Conservation (phyloP, 2,113 vertebrate genomes). For the Sminthopsis crassicaudata region DNA sequence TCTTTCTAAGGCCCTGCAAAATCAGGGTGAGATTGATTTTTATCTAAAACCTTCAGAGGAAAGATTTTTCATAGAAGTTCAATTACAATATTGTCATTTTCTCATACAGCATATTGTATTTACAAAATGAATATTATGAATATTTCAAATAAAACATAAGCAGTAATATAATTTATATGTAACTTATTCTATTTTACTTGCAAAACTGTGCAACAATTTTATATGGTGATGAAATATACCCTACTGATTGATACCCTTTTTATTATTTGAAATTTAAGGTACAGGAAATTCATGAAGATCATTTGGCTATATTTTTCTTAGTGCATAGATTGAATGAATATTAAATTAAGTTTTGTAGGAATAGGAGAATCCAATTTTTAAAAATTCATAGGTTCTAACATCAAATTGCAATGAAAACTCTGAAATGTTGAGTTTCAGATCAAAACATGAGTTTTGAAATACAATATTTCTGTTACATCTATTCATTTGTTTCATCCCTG, state of each 20-base stretch:
- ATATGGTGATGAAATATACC: slow-evolving; percentile 57
- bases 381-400: slow-evolving; percentile 48
- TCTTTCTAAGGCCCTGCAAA: slow-evolving; percentile 57
- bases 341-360: slow-evolving; percentile 59
- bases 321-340: slow-evolving; percentile 65
- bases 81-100: slow-evolving; percentile 77
- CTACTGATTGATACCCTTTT: slow-evolving; percentile 64
- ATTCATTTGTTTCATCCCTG: slow-evolving; percentile 54
- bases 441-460: slow-evolving; percentile 52
- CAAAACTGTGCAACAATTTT: slow-evolving; percentile 70
- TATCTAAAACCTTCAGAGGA: slow-evolving; percentile 69
- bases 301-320: slow-evolving; percentile 68
- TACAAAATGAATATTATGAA: slow-evolving; percentile 78
- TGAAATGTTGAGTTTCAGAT: slow-evolving; percentile 56
- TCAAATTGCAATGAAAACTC: slow-evolving; percentile 29
- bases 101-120: slow-evolving; percentile 70
- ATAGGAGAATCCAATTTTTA: slow-evolving; percentile 39
- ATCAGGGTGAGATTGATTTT: slow-evolving; percentile 70
- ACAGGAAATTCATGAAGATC: slow-evolving; percentile 70
- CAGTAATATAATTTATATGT: slow-evolving; percentile 77
- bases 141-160: slow-evolving; percentile 77
- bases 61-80: slow-evolving; percentile 72
- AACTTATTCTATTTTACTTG: slow-evolving; percentile 73
- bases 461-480: slow-evolving; percentile 22
- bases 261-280: slow-evolving; percentile 75